Conservation (phyloP, 1,140 invertebrate genomes). For the Atta texana region DNA sequence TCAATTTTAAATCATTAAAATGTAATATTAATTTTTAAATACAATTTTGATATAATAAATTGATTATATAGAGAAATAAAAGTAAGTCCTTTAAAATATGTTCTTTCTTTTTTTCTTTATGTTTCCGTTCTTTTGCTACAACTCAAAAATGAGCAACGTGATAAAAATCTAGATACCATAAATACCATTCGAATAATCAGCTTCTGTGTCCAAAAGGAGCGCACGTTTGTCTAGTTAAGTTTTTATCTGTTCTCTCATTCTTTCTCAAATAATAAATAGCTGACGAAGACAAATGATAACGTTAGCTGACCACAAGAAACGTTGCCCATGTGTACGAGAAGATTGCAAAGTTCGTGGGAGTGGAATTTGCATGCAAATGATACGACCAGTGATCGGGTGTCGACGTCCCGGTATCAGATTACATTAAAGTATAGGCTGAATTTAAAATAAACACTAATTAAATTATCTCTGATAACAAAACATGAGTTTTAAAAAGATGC, state of each 20-base stretch:
- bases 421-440: conserved; percentile 18
- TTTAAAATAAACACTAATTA: conserved; percentile 38
- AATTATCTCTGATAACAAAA: background rate
- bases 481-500: background rate
- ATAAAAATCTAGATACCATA: background rate
- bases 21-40: too few relatives aligned
- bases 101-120: too few relatives aligned
- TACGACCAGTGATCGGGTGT: conserved; percentile 22
- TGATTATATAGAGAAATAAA: too few relatives aligned
- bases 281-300: conserved; percentile 22
- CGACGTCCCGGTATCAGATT: conserved; percentile 21
- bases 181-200: background rate
- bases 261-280: conserved; percentile 9
- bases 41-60: too few relatives aligned
- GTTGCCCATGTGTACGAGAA: background rate
- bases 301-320: background rate
- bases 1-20: too few relatives aligned
- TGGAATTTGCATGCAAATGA: conserved; percentile 46
- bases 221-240: conserved; percentile 4
- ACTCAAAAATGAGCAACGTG: background rate
- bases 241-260: background rate
- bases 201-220: background rate
- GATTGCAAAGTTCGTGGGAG: conserved; percentile 32
- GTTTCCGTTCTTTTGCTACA: too few relatives aligned
- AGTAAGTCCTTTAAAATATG: too few relatives aligned